Percentiles rank a stretch among this genome's conserved stretches.
Conservation (phyloP, 1,140 invertebrate genomes). For the Pachyrhynchus sulphureomaculatus region DNA sequence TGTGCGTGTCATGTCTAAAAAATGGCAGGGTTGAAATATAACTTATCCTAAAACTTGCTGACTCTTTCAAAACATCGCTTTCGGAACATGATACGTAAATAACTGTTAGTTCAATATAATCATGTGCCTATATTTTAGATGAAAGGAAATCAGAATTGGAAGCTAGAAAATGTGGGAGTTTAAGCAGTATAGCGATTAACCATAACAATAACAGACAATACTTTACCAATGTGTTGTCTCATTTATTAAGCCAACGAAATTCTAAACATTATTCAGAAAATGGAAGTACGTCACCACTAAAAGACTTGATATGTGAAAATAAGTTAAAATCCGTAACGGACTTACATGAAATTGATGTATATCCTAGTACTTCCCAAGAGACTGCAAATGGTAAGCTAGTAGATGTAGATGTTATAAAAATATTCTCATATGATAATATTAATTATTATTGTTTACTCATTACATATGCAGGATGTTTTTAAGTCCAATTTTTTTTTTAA, state of each 20-base stretch:
- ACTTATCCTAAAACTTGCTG: no score
- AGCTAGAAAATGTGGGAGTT: constrained; percentile 9
- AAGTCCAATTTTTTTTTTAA: neutral
- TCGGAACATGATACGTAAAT: no score
- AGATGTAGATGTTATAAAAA: neutral
- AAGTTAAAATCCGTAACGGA: neutral
- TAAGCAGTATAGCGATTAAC: neutral
- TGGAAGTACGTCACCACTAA: neutral
- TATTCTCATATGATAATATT: neutral
- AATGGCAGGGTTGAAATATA: no score
- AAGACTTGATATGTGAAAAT: constrained; percentile 6
- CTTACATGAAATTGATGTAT: neutral
- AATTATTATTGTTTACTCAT: neutral
- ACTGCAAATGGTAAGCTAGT: neutral
- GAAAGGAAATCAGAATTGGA: neutral
- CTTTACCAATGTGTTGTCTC: constrained; percentile 26
- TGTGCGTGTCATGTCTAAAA: no score
- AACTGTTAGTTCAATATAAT: no score
- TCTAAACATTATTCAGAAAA: neutral
- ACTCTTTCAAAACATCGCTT: no score
- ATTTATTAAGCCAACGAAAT: constrained; percentile 17
- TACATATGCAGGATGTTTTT: neutral
- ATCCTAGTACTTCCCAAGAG: neutral
- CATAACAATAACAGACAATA: constrained; percentile 11
- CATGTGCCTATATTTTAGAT: constrained; percentile 7